These are phyloP conservation scores for Desmophyllum pertusum DNA, from an alignment of 92 coral and sea anemone genomes.

Conservation along the genomic window DNA sequence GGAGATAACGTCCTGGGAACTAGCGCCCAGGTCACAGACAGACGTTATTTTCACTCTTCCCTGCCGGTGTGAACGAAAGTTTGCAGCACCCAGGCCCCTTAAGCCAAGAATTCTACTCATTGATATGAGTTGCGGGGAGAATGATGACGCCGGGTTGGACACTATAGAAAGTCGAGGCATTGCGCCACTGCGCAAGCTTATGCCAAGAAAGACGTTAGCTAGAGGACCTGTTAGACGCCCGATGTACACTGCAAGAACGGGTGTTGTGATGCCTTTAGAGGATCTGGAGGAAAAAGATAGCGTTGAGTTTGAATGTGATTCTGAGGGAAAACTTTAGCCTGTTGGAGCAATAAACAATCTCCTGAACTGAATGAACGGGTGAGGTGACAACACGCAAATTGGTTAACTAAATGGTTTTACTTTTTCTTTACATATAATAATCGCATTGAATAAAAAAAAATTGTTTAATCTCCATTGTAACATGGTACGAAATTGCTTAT, in stretches of 20 bases:
- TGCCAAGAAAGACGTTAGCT: too few species aligned
- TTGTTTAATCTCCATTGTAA: not conserved
- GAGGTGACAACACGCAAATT: not conserved
- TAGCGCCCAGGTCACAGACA: constrained; percentile 33
- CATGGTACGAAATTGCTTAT: not conserved
- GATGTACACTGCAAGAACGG: too few species aligned
- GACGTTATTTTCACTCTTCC: constrained; percentile 34
- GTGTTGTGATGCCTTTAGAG: too few species aligned
- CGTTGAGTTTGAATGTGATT: not conserved
- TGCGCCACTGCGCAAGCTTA: constrained; percentile 7
- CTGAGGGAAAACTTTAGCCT: not conserved
- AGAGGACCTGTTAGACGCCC: too few species aligned
- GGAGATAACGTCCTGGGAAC: constrained; percentile 13
- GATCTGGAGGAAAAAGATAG: constrained; percentile 4
- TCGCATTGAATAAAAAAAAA: not conserved
- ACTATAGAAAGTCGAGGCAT: not conserved
- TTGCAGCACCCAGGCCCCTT: not conserved
- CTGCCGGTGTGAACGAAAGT: constrained; percentile 6
- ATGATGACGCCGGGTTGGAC: not conserved
- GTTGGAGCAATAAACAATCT: too few species aligned
- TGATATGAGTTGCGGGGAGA: constrained; percentile 5
- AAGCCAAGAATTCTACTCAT: constrained; percentile 33
- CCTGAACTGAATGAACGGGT: not conserved
- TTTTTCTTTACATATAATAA: not conserved
- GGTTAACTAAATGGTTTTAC: not conserved